phyloP scores from a whole-genome alignment of 1,140 invertebrate species.

The Diorhabda carinulata region DNA sequence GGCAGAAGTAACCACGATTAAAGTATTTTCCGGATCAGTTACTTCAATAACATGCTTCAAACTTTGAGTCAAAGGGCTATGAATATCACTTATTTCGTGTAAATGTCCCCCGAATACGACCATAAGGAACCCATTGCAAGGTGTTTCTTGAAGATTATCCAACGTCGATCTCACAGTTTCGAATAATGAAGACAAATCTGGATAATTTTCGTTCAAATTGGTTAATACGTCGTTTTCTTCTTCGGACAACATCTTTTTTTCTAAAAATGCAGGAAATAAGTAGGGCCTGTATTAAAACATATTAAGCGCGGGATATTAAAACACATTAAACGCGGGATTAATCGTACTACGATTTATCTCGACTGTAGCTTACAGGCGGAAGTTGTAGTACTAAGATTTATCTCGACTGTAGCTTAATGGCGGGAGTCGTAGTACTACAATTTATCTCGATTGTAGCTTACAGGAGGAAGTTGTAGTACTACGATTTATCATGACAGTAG shows the following conservation, averaged over 20 bases:
- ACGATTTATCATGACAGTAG: too few species aligned
- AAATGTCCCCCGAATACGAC: conserved; percentile 35
- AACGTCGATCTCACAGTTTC: conserved; percentile 30
- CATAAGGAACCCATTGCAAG: conserved; percentile 29
- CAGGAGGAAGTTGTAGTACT: too few species aligned
- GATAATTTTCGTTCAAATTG: conserved; percentile 17
- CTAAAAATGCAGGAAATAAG: not conserved
- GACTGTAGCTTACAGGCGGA: too few species aligned
- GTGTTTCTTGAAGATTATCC: conserved; percentile 19
- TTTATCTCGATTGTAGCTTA: too few species aligned
- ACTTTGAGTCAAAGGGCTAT: conserved; percentile 32
- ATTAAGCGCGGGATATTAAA: too few species aligned
- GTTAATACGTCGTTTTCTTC: conserved; percentile 17
- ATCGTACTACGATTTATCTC: too few species aligned
- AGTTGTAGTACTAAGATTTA: too few species aligned
- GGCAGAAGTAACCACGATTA: conserved; percentile 32
- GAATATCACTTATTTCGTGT: conserved; percentile 22
- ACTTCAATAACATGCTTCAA: conserved; percentile 36
- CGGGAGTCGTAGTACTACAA: too few species aligned
- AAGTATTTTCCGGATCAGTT: conserved; percentile 26
- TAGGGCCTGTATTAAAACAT: too few species aligned
- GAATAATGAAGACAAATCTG: conserved; percentile 27
- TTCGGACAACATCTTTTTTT: conserved; percentile 17
- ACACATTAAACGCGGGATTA: too few species aligned
- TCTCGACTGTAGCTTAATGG: too few species aligned